Evolutionary conservation across 2,888 invertebrate species (phyloP).

Genomic region (Plagodis dolabraria): DNA sequence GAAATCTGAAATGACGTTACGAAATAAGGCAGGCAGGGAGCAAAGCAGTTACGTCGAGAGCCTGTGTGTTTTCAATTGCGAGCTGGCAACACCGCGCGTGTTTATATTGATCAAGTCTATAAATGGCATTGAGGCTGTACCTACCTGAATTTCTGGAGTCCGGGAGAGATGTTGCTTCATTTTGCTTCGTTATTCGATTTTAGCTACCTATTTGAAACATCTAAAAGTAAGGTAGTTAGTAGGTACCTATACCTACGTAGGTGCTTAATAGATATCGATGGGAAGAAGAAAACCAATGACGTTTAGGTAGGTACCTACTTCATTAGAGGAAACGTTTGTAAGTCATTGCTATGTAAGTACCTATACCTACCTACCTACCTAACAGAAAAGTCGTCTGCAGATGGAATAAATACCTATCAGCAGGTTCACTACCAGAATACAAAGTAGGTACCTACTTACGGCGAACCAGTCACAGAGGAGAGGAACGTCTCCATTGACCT

Average conservation of each 20-base stretch:
- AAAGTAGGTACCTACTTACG: too few species aligned
- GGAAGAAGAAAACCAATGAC: too few species aligned
- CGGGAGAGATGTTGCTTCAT: conserved; percentile 16
- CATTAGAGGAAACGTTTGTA: neutral
- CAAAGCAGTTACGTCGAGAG: conserved; percentile 22
- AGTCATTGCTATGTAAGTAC: too few species aligned
- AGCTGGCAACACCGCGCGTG: conserved; percentile 64
- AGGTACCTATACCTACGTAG: too few species aligned
- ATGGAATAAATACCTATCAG: too few species aligned
- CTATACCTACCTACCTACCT: too few species aligned
- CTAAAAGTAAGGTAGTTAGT: neutral
- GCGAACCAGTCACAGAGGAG: too few species aligned
- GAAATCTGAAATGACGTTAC: neutral
- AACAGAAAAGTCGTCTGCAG: too few species aligned
- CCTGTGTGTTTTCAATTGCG: conserved; percentile 54
- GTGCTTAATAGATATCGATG: too few species aligned
- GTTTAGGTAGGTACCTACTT: neutral
- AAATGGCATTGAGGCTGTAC: conserved; percentile 49
- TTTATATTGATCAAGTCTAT: conserved; percentile 70
- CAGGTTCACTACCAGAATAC: too few species aligned
- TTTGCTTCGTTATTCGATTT: conserved; percentile 2
- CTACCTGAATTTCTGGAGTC: conserved; percentile 47
- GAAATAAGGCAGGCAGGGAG: conserved; percentile 3
- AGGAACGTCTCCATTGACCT: too few species aligned
- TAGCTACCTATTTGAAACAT: neutral